A percentile compares a stretch with the other conserved stretches of the same genome.
Conservation (phyloP, 2,797 vertebrate species). For the Hyperoplus immaculatus region DNA sequence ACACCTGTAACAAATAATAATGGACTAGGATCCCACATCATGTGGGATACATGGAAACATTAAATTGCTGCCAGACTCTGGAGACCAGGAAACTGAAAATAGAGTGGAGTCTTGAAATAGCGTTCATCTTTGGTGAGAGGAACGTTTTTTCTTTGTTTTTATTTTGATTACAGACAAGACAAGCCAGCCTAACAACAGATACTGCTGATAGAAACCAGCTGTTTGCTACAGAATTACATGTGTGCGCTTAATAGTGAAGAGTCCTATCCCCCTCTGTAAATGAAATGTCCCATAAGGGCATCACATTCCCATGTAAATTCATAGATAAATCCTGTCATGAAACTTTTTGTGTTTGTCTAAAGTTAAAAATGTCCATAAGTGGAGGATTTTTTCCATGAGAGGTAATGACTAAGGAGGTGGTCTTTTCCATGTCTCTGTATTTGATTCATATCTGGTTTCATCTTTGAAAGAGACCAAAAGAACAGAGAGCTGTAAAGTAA, state of each 20-base stretch:
- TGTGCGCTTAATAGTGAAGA: constrained; percentile 32
- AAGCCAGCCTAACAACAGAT: constrained; percentile 49
- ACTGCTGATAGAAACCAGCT: constrained; percentile 63
- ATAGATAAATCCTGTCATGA: constrained; percentile 45
- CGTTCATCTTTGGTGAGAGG: constrained; percentile 23
- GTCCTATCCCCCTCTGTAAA: constrained; percentile 43
- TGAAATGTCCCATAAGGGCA: constrained; percentile 31
- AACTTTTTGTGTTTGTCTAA: constrained; percentile 32
- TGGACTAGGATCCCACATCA: constrained; percentile 3
- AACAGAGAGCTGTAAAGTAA: not conserved
- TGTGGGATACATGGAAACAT: constrained; percentile 44
- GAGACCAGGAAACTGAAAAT: constrained; percentile 54
- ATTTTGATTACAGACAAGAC: constrained; percentile 58
- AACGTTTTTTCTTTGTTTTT: constrained; percentile 42
- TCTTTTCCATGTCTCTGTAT: constrained; percentile 15
- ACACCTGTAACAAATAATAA: constrained; percentile 41
- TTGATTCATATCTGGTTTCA: constrained; percentile 14
- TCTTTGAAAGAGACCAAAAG: not conserved
- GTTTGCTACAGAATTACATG: constrained; percentile 52
- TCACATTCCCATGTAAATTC: constrained; percentile 45
- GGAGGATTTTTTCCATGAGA: constrained; percentile 14
- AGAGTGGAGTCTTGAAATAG: constrained; percentile 51
- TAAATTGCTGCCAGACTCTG: constrained; percentile 20
- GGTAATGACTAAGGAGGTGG: not conserved
- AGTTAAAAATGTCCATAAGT: constrained; percentile 15